Conservation (phyloP, 1,140 invertebrate genomes). For the Wiebesia pumilae region DNA sequence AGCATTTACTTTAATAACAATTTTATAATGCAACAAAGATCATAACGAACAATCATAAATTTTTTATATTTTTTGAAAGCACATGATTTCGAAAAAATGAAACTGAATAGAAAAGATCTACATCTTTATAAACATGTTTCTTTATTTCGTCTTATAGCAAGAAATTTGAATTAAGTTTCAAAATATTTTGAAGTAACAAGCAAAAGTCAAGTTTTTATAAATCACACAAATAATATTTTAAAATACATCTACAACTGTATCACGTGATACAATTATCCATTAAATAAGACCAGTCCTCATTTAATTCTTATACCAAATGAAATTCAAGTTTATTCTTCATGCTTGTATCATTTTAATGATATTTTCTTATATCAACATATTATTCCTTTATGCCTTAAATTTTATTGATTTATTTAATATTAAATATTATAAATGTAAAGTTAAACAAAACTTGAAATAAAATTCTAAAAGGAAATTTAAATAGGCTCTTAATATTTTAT, state of each 20-base stretch:
- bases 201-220: not conserved
- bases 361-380: not conserved
- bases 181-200: not conserved
- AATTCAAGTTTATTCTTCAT: not conserved
- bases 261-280: not conserved
- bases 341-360: not conserved
- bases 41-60: not conserved
- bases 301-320: no score
- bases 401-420: no score
- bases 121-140: no score
- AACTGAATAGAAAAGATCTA: not conserved
- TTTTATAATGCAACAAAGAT: not conserved
- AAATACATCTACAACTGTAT: not conserved
- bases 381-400: not conserved
- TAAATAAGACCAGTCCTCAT: not conserved
- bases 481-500: no score
- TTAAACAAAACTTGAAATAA: no score
- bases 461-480: no score
- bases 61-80: not conserved
- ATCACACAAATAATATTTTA: not conserved
- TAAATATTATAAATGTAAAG: no score
- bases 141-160: not conserved
- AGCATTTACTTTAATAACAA: not conserved
- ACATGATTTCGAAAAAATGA: not conserved
- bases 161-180: not conserved